phyloP scores from a whole-genome alignment of 2,888 invertebrate genomes.

The Heteromyza rotundicornis region DNA sequence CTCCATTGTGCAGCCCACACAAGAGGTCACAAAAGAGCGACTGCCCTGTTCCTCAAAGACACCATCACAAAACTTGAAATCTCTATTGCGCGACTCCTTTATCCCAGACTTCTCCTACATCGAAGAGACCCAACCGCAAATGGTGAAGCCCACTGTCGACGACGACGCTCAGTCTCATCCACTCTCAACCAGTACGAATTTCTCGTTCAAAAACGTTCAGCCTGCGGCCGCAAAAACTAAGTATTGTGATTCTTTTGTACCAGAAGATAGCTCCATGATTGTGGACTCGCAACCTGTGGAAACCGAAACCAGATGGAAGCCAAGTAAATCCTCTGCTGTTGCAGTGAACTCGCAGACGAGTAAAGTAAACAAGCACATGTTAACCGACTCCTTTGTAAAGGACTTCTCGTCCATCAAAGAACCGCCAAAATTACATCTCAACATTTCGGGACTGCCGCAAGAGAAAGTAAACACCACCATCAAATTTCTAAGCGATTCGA shows the following conservation, averaged over 20 bases:
- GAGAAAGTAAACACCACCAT: conserved; percentile 8
- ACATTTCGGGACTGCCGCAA: background rate
- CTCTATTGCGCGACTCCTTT: conserved; percentile 35
- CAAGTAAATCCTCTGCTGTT: conserved; percentile 15
- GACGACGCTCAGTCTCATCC: no score
- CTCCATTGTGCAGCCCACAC: conserved; percentile 21
- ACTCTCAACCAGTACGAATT: no score
- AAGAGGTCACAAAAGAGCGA: conserved; percentile 17
- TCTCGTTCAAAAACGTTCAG: no score
- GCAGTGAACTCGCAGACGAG: conserved; percentile 1
- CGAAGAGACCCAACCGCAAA: conserved; percentile 40
- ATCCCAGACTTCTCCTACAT: conserved; percentile 44
- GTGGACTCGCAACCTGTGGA: conserved; percentile 19
- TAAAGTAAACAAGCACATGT: no score
- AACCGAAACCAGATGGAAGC: conserved; percentile 19
- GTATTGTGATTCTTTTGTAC: no score
- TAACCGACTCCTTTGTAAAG: conserved; percentile 46
- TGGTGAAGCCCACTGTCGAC: no score
- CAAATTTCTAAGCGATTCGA: no score
- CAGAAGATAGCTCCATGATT: conserved; percentile 32
- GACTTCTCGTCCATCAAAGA: conserved; percentile 41
- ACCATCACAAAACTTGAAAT: no score
- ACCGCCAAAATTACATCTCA: no score
- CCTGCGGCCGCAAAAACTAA: no score
- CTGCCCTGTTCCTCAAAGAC: background rate